Evolutionary conservation across 2,888 invertebrate species (phyloP), one percentile per base, ranked within the genome.

Genomic region (Drosophila picticornis): DNA sequence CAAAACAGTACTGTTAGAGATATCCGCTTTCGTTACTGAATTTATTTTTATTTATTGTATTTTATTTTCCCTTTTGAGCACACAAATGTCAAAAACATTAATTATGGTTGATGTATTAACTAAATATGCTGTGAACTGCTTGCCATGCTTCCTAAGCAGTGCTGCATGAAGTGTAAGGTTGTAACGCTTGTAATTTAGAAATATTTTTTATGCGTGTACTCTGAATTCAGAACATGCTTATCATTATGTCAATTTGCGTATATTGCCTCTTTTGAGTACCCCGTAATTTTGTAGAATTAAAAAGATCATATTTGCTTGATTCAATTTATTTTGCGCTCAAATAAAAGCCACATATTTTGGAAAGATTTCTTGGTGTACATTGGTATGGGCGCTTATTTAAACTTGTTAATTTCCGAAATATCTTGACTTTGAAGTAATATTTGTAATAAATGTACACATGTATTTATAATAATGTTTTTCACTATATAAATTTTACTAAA

Each of bases 261-360:
- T 27, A 16, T 10, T 50, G 50, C 16, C 3, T n/a, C n/a, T n/a
- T 31, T 52, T 31, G 2, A 6, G 7, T 22, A 19, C 25, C 34
- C 55, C 36, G 13, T 7, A 13, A 16, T 11, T 6, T 19, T 55
- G 1, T 36, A 4, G 2, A 9, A n/a, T 34, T 38, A 13, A 38
- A 38, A 29, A 29, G 1, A 19, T 6, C 2, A n/a, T 27, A 16
- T 56, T 72, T 72, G 22, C 50, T 72, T 56, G 40, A 58, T 59
- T 59, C 31, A 68, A 66, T 83, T 83, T 83, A 83, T 83, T 83
- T 60, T 79, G 84, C 88, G 69, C 52, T 76, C 80, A 81, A 79
- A 76, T 78, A 36, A 80, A 77, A 77, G 61, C 57, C 73, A 68
- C 69, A 79, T 70, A 72, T 72, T 75, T 75, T 75, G 72, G 67